phyloP scores from a whole-genome alignment of 1,140 invertebrate genomes.

The Melitaea cinxia region DNA sequence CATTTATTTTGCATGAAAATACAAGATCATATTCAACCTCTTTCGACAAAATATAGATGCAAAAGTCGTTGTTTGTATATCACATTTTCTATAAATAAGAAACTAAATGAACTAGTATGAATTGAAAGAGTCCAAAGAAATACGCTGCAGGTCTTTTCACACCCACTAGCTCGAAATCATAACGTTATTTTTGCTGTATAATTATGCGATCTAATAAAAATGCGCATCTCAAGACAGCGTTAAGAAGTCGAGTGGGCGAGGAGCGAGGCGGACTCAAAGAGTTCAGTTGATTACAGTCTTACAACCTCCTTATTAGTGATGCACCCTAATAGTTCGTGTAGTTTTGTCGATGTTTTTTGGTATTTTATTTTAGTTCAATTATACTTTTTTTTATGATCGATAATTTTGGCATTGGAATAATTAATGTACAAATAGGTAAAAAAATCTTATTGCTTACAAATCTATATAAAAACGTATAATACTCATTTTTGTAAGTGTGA shows the following conservation, averaged over 20 bases:
- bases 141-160: slow-evolving; percentile 27
- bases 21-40: not conserved
- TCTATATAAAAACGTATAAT: no score
- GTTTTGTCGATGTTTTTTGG: slow-evolving; percentile 40
- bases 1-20: not conserved
- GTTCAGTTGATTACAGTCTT: slow-evolving; percentile 76
- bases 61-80: not conserved
- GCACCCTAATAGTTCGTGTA: slow-evolving; percentile 31
- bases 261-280: slow-evolving; percentile 59
- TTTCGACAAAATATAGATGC: not conserved
- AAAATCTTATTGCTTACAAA: no score
- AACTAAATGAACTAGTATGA: not conserved
- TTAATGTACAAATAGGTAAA: no score
- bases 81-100: not conserved
- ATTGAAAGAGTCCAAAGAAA: slow-evolving; percentile 3
- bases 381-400: not conserved
- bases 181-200: slow-evolving; percentile 37
- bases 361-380: not conserved
- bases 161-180: slow-evolving; percentile 19
- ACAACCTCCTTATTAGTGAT: slow-evolving; percentile 58
- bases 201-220: slow-evolving; percentile 54
- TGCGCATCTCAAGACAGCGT: slow-evolving; percentile 65
- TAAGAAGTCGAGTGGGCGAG: slow-evolving; percentile 53
- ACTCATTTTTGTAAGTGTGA: no score
- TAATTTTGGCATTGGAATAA: no score